phyloP scores from a whole-genome alignment of 2,888 invertebrate species.

The Chironomus riparius region DNA sequence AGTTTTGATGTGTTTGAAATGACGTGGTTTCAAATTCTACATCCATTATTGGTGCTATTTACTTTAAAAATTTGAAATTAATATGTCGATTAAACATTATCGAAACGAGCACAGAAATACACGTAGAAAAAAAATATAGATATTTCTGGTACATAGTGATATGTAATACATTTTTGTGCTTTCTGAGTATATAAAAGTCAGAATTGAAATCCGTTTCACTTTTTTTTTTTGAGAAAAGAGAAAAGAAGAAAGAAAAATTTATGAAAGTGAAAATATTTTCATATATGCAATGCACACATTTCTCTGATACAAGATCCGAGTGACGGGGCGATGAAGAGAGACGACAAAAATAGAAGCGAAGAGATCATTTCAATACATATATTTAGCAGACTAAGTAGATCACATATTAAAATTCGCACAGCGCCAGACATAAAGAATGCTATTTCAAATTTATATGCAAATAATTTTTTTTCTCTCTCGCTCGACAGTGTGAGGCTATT shows the following conservation, averaged over 20 bases:
- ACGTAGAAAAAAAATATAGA: neutral
- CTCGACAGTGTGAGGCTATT: neutral
- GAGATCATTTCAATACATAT: neutral
- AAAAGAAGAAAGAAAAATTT: neutral
- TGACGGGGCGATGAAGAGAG: neutral
- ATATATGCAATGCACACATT: neutral
- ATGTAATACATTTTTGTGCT: neutral
- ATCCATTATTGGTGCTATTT: neutral
- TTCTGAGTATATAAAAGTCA: no score
- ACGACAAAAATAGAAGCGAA: neutral
- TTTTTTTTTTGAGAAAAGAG: neutral
- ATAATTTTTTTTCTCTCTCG: neutral
- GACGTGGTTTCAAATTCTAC: neutral
- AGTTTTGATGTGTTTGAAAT: neutral
- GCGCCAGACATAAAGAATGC: conserved; percentile 20
- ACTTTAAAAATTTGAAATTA: neutral
- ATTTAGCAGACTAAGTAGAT: neutral
- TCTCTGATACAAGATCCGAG: no score
- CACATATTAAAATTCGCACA: conserved; percentile 16
- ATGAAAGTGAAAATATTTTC: neutral
- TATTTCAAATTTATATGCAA: conserved; percentile 23
- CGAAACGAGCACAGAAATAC: neutral
- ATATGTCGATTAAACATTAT: neutral
- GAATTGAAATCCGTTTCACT: no score
- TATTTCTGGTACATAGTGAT: neutral